Conservation (phyloP, 2,113 vertebrate genomes). For the Myotis yumanensis region DNA sequence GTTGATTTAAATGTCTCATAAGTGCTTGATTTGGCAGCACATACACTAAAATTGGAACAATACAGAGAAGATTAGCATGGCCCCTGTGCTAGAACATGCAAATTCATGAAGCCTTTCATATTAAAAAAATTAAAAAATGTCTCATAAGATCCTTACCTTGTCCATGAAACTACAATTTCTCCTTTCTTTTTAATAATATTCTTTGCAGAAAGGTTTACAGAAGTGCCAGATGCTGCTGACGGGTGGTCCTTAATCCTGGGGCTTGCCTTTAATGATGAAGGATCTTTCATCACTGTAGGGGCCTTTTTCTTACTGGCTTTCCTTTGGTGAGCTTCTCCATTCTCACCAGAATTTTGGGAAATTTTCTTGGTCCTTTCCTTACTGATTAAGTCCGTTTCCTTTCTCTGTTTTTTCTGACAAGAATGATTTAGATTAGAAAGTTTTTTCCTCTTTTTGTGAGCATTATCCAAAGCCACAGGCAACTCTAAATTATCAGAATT, state of each 20-base stretch:
- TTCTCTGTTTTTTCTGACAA: conserved; percentile 79
- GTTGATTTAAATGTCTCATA: neutral
- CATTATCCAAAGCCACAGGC: conserved; percentile 78
- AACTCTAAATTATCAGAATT: conserved; percentile 62
- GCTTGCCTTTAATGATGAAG: conserved; percentile 50
- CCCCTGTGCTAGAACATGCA: no score
- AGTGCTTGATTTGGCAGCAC: no score
- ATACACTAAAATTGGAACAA: no score
- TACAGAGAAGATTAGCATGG: no score
- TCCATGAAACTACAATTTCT: conserved; percentile 94
- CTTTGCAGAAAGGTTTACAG: conserved; percentile 91
- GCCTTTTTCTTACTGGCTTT: conserved; percentile 68
- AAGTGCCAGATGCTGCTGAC: conserved; percentile 70
- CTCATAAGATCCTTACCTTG: conserved; percentile 87
- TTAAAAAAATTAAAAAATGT: neutral
- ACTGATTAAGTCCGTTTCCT: conserved; percentile 68
- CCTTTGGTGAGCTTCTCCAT: conserved; percentile 56
- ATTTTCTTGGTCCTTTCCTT: conserved; percentile 64
- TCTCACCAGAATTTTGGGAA: conserved; percentile 68
- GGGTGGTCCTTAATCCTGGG: conserved; percentile 70
- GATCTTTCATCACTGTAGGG: conserved; percentile 70
- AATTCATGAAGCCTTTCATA: no score
- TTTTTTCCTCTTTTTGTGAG: conserved; percentile 82
- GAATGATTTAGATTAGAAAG: conserved; percentile 62
- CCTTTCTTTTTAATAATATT: conserved; percentile 96